phyloP scores from a whole-genome alignment of 2,888 invertebrate species.

The Scaptomyza parva region DNA sequence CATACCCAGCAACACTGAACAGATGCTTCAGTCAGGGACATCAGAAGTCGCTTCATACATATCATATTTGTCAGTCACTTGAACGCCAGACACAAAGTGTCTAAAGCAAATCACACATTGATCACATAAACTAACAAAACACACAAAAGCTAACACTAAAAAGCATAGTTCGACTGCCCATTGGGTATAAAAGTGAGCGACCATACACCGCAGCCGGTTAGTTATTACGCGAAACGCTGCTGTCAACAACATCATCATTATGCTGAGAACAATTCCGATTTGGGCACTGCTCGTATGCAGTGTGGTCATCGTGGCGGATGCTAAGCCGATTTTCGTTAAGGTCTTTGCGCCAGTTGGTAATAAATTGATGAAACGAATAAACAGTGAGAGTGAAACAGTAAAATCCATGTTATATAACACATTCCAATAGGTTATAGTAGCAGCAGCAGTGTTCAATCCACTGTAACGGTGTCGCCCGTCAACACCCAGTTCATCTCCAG shows the following conservation, averaged over 20 bases:
- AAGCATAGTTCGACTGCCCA: conserved; percentile 20
- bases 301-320: conserved; percentile 34
- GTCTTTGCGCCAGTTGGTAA: conserved; percentile 60
- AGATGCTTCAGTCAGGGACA: conserved; percentile 31
- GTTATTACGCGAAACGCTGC: conserved; percentile 41
- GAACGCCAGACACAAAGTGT: conserved; percentile 41
- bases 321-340: conserved; percentile 63
- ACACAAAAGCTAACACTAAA: conserved; percentile 14
- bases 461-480: conserved; percentile 37
- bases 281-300: conserved; percentile 51
- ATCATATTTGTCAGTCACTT: conserved; percentile 61
- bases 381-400: not conserved
- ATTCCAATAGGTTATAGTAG: conserved; percentile 28
- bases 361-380: conserved; percentile 27
- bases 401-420: conserved; percentile 5
- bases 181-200: conserved; percentile 60
- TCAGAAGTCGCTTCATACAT: conserved; percentile 31
- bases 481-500: conserved; percentile 55
- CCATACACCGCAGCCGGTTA: conserved; percentile 47
- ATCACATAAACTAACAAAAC: conserved; percentile 51
- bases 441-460: conserved; percentile 5
- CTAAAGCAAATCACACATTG: conserved; percentile 54
- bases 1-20: conserved; percentile 4
- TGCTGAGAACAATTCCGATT: conserved; percentile 62
- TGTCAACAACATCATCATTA: conserved; percentile 26